Conservation (phyloP, 2,113 vertebrate species). For the Cyrtonyx montezumae region DNA sequence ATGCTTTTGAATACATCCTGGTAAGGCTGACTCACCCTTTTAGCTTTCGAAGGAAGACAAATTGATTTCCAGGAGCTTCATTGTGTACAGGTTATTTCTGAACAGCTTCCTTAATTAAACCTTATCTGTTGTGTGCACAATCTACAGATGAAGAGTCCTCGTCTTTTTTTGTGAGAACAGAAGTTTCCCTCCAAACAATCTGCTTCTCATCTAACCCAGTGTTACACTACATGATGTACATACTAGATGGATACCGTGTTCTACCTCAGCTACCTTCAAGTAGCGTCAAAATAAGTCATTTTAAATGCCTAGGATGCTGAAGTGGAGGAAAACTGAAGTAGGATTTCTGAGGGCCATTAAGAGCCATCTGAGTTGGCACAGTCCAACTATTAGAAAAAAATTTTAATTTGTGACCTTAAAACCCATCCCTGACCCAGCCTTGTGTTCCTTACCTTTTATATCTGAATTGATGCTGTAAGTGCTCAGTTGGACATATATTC, state of each 20-base stretch:
- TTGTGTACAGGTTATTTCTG: slow-evolving; percentile 38
- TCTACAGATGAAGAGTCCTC: neutral
- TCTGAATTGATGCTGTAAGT: slow-evolving; percentile 22
- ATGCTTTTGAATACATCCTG: slow-evolving; percentile 30
- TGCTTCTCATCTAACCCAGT: slow-evolving; percentile 20
- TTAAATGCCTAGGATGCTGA: neutral
- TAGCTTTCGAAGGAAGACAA: slow-evolving; percentile 60
- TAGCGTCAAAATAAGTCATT: neutral
- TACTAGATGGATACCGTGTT: neutral
- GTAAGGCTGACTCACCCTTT: slow-evolving; percentile 45
- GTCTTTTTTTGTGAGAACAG: neutral
- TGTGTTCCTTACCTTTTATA: neutral
- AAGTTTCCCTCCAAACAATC: slow-evolving; percentile 29
- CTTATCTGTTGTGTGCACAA: slow-evolving; percentile 32
- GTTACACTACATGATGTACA: slow-evolving; percentile 8
- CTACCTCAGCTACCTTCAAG: neutral
- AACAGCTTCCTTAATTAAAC: slow-evolving; percentile 31
- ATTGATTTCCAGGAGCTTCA: slow-evolving; percentile 55
- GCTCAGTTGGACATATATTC: neutral
- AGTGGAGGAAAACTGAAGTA: neutral
- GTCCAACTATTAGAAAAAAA: neutral
- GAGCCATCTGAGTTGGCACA: neutral
- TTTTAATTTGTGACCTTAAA: neutral
- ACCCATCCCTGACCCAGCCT: neutral
- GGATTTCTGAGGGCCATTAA: neutral